These are phyloP conservation scores for Biston betularia DNA, from an alignment of 2,888 invertebrate species.

Conservation along the genomic window DNA sequence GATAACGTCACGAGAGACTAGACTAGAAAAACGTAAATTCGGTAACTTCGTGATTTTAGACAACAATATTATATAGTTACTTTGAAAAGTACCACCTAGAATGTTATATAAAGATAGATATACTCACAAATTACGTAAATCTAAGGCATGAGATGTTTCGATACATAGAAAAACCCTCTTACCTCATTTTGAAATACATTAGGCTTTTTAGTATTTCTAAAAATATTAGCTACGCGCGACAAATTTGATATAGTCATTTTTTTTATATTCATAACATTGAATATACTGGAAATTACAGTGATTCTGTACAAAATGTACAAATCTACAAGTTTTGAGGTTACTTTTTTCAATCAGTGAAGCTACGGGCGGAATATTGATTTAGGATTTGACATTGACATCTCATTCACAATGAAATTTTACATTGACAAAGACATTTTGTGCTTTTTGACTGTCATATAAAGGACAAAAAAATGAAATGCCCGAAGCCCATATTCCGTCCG, in stretches of 20 bases:
- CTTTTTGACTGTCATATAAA: too few species aligned
- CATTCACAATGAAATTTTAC: too few species aligned
- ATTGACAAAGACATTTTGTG: too few species aligned
- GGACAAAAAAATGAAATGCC: too few species aligned
- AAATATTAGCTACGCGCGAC: slow-evolving; percentile 60
- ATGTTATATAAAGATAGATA: not conserved
- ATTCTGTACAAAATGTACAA: not conserved
- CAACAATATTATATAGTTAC: too few species aligned
- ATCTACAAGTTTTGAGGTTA: slow-evolving; percentile 27
- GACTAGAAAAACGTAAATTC: too few species aligned
- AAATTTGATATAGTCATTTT: slow-evolving; percentile 75
- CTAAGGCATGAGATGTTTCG: not conserved
- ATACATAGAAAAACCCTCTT: slow-evolving; percentile 25
- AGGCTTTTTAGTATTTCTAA: slow-evolving; percentile 61
- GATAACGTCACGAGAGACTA: too few species aligned
- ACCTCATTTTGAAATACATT: slow-evolving; percentile 67
- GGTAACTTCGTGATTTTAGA: too few species aligned
- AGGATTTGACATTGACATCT: too few species aligned
- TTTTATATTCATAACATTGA: slow-evolving; percentile 55
- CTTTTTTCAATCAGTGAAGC: not conserved
- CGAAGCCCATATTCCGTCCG: too few species aligned
- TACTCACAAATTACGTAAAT: slow-evolving; percentile 16
- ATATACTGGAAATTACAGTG: slow-evolving; percentile 32
- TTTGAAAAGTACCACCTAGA: too few species aligned
- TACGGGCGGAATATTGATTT: too few species aligned